Base-by-base conservation (phyloP, 2,113 vertebrate species). In the Fulmarus glacialis region DNA sequence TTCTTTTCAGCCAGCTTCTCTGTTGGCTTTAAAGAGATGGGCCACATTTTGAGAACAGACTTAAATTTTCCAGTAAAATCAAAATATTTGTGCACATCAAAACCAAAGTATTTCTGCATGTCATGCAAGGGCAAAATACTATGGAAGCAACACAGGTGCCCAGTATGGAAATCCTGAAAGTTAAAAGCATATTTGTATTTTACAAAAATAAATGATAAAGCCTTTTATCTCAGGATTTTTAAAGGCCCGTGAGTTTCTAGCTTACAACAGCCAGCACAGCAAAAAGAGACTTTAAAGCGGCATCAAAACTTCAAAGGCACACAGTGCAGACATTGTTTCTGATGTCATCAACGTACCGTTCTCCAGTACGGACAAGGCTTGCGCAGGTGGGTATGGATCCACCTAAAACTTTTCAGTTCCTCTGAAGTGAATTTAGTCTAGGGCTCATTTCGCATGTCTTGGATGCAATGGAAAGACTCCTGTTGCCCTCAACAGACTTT, bases 311-410 rank as follows among this genome's bases (percentile, higher is more conserved):
- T 48, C 2, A 5, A 48, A 68, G 32, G 14, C 52, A 82, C 8
- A 10, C 4, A 13, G 40, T 2, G 8, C 36, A 60, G 24, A 50
- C 7, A 5, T 36, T 0, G 0, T 50, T 90, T 50, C 34, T 1
- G 3, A 18, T 12, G 15, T 29, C 27, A 64, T 8, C 15, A 36
- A 1, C 1, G 2, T 5, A 15, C 12, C 1, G 0, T 26, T 50
- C 87, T 48, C 38, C 32, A 30, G 32, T 13, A 50, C 1, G 7
- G 60, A 30, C 11, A 70, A 26, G 3, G 16, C 52, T 60, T 53
- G 24, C 3, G 5, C 21, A n/a, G 0, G 0, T 1, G 2, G 5
- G 11, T 53, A 34, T 2, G n/a, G 38, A 43, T 38, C 34, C 2
- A 0, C 0, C 1, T 12, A 38, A 70, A 70, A 32, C 42, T 27